Evolutionary conservation across 2,113 vertebrate species (phyloP).

Genomic region (Mystacornis crossleyi): DNA sequence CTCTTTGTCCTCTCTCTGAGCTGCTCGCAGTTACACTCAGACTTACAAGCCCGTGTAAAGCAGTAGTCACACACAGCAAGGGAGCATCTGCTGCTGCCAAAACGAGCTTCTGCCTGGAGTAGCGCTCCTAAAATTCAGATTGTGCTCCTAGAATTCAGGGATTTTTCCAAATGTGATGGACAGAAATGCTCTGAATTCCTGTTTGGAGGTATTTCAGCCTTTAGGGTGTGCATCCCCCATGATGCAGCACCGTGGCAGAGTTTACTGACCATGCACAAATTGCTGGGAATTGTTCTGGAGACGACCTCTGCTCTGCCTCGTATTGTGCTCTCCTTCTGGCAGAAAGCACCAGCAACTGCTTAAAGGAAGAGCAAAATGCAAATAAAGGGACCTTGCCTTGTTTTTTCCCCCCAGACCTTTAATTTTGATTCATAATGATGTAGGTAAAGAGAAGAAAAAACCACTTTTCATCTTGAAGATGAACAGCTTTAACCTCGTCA

Average conservation of each 20-base stretch:
- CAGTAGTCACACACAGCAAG: background rate
- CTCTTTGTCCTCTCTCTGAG: background rate
- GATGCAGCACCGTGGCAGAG: background rate
- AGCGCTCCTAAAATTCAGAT: background rate
- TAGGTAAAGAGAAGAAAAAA: background rate
- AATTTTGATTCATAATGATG: background rate
- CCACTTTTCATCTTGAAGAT: background rate
- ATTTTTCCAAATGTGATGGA: background rate
- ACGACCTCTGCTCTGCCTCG: background rate
- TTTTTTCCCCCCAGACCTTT: background rate
- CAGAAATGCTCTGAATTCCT: background rate
- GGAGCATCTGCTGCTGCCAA: background rate
- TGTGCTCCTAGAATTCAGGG: background rate
- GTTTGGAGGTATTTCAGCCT: background rate
- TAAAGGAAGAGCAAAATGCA: conserved; percentile 32
- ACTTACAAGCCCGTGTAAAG: background rate
- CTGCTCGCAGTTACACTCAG: background rate
- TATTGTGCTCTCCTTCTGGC: background rate
- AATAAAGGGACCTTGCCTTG: background rate
- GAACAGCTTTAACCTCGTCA: background rate
- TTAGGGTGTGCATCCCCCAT: background rate
- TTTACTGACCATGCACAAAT: conserved; percentile 12
- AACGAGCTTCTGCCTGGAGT: background rate
- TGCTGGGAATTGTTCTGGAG: background rate
- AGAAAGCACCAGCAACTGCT: background rate